Conservation (phyloP, 2,113 vertebrate genomes). For the Bubalus kerabau region DNA sequence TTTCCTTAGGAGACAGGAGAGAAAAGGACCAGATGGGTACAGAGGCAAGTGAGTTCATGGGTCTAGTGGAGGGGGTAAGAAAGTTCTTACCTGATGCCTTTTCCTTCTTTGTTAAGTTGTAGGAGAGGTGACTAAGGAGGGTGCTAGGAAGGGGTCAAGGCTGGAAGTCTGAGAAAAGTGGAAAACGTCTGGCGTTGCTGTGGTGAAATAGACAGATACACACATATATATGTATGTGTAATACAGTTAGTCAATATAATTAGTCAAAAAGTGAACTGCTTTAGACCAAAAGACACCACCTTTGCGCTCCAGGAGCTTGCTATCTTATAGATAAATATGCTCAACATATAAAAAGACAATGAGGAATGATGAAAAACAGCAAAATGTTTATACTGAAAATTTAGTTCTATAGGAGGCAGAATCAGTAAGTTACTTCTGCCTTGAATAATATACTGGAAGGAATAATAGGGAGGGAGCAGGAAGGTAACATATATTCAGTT, state of each 20-base stretch:
- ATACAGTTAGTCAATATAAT: neutral
- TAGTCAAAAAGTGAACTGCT: neutral
- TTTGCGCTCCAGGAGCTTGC: neutral
- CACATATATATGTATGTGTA: accelerated
- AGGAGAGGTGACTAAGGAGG: neutral
- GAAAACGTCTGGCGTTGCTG: neutral
- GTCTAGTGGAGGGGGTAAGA: neutral
- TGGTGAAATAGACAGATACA: neutral
- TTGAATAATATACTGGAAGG: neutral
- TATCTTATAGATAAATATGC: neutral
- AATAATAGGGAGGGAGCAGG: neutral
- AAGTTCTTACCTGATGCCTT: neutral
- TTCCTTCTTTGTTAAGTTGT: neutral
- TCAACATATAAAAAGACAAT: neutral
- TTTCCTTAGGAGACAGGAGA: neutral
- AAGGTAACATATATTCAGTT: neutral
- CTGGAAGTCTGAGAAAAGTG: neutral
- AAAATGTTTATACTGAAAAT: neutral
- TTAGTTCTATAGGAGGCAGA: neutral
- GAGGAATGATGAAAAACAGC: neutral
- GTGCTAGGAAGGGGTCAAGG: neutral
- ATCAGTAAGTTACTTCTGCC: neutral
- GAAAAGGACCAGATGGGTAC: neutral
- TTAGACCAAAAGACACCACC: neutral
- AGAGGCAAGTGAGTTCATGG: neutral